These are phyloP conservation scores for Tuta absoluta DNA, from an alignment of 2,888 invertebrate genomes.

Conservation along the genomic window DNA sequence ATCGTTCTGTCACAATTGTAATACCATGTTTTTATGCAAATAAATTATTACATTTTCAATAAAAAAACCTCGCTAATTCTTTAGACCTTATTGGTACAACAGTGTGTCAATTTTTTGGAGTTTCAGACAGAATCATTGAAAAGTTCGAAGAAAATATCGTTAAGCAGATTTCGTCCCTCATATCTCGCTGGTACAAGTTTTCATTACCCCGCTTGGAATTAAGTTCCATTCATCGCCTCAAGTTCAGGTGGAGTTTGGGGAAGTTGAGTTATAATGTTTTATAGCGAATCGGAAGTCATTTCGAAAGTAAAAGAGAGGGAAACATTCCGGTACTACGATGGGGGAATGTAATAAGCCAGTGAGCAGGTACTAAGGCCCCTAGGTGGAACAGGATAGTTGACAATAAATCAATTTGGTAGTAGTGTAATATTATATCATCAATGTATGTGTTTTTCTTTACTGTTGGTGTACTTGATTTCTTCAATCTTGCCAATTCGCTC, in stretches of 20 bases:
- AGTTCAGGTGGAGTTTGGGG: conserved; percentile 16
- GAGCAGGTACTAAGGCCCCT: background rate
- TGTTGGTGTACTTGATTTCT: background rate
- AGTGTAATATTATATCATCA: background rate
- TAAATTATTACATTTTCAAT: too few species aligned
- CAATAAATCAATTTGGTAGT: background rate
- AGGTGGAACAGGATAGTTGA: background rate
- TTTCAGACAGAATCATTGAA: background rate
- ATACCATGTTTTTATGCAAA: too few species aligned
- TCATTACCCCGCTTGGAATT: conserved; percentile 20
- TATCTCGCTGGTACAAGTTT: conserved; percentile 23
- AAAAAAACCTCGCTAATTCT: too few species aligned
- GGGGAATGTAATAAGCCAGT: conserved; percentile 7
- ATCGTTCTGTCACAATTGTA: too few species aligned
- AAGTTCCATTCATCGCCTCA: conserved; percentile 20
- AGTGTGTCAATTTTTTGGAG: background rate
- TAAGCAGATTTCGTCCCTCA: conserved; percentile 22
- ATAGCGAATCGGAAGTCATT: conserved; percentile 36
- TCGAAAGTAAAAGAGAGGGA: conserved; percentile 27
- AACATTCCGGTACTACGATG: conserved; percentile 7
- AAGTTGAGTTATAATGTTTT: conserved; percentile 33
- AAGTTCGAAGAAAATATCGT: conserved; percentile 16
- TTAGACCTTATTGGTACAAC: too few species aligned
- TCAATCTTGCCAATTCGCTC: conserved; percentile 1
- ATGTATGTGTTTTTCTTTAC: background rate